phyloP scores from a whole-genome alignment of 2,888 invertebrate genomes.

The Spodoptera exigua region DNA sequence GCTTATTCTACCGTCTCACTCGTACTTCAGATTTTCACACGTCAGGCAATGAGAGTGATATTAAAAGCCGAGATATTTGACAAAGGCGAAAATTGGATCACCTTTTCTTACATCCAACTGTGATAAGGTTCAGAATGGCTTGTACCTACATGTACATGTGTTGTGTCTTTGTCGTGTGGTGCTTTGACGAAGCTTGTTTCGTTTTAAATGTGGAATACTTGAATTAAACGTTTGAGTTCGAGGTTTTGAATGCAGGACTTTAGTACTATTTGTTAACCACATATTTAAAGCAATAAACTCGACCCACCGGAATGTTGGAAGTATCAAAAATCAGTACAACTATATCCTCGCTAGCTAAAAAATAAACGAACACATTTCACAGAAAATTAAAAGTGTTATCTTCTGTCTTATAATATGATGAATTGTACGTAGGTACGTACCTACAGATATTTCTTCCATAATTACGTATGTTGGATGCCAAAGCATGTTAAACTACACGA shows the following conservation, averaged over 20 bases:
- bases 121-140: constrained; percentile 19
- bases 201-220: constrained; percentile 17
- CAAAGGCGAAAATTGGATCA: constrained; percentile 27
- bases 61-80: constrained; percentile 18
- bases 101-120: constrained; percentile 21
- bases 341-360: no score
- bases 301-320: no score
- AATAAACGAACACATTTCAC: constrained; percentile 8
- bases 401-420: constrained; percentile 27
- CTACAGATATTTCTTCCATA: constrained; percentile 25
- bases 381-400: constrained; percentile 12
- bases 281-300: no score
- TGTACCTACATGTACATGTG: background rate
- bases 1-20: no score
- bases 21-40: background rate
- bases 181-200: background rate
- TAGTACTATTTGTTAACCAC: no score
- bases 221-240: constrained; percentile 2
- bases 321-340: no score
- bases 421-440: no score
- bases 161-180: no score
- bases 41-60: constrained; percentile 3
- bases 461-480: constrained; percentile 41
- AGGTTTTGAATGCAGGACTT: constrained; percentile 3
- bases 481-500: constrained; percentile 9